Conservation (phyloP, 2,888 invertebrate genomes). For the Cantharis rufa region DNA sequence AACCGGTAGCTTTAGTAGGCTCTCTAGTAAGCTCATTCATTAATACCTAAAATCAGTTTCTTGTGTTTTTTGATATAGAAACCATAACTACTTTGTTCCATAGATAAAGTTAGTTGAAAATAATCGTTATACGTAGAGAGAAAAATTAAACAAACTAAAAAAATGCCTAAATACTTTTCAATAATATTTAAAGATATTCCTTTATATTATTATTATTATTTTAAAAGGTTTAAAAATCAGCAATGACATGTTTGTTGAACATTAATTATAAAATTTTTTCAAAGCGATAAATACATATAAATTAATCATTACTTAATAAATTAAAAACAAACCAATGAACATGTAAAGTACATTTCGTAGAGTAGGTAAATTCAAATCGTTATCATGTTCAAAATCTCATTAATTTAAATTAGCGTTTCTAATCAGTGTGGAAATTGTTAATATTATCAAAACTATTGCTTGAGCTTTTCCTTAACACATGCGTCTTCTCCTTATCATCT, state of each 20-base stretch:
- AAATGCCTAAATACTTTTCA: neutral
- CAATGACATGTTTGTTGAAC: too few species aligned
- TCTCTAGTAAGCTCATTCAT: too few species aligned
- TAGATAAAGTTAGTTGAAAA: too few species aligned
- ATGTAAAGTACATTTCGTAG: neutral
- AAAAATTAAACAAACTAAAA: neutral
- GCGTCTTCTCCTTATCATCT: slow-evolving; percentile 18
- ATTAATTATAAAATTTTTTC: neutral
- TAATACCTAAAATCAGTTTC: too few species aligned
- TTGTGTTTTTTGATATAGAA: too few species aligned
- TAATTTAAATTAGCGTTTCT: slow-evolving; percentile 40
- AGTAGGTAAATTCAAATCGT: neutral
- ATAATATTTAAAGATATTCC: neutral
- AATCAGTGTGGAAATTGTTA: slow-evolving; percentile 39
- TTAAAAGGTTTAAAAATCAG: neutral
- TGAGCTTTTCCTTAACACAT: slow-evolving; percentile 31
- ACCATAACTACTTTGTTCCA: too few species aligned
- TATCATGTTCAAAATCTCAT: neutral
- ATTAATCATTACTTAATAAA: neutral
- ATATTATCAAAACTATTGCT: slow-evolving; percentile 35
- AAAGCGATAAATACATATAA: neutral
- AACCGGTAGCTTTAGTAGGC: too few species aligned
- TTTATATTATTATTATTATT: neutral
- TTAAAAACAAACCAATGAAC: neutral
- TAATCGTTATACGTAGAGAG: too few species aligned